These are phyloP conservation scores for Vidua macroura DNA, from an alignment of 2,113 vertebrate species.

Conservation along the genomic window DNA sequence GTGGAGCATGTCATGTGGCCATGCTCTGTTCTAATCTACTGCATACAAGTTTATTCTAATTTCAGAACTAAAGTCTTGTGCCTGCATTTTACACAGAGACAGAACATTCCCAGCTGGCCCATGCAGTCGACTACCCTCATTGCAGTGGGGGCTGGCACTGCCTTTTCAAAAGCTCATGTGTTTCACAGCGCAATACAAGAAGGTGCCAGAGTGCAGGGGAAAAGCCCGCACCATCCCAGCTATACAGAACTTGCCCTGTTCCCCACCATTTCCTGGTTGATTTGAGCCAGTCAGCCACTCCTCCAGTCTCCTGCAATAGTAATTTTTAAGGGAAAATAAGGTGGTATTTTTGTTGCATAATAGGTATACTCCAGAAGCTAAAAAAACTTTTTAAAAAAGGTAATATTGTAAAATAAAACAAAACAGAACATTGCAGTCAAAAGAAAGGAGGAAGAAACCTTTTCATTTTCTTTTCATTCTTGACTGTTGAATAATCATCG, in stretches of 20 bases:
- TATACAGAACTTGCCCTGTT: background rate
- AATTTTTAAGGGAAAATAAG: background rate
- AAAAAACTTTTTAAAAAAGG: background rate
- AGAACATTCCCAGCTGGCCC: background rate
- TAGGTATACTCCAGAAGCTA: background rate
- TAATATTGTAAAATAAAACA: background rate
- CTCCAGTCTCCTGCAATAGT: background rate
- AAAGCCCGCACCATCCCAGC: rapidly evolving
- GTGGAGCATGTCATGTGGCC: no score
- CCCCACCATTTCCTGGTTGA: background rate
- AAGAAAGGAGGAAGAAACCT: background rate
- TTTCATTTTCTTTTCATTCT: background rate
- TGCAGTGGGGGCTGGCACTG: background rate
- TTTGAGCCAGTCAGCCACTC: background rate
- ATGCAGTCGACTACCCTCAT: rapidly evolving
- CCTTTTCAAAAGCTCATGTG: background rate
- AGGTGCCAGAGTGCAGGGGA: background rate
- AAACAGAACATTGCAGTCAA: background rate
- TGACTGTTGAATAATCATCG: background rate
- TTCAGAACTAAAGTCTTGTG: background rate
- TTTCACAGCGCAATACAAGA: rapidly evolving
- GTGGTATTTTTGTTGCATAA: background rate
- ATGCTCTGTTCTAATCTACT: background rate
- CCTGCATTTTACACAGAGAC: background rate
- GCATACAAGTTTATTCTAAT: background rate